A percentile compares a stretch with the other conserved stretches of the same genome.
Conservation (phyloP, 2,113 vertebrate genomes). For the Orientallactaga bullata region DNA sequence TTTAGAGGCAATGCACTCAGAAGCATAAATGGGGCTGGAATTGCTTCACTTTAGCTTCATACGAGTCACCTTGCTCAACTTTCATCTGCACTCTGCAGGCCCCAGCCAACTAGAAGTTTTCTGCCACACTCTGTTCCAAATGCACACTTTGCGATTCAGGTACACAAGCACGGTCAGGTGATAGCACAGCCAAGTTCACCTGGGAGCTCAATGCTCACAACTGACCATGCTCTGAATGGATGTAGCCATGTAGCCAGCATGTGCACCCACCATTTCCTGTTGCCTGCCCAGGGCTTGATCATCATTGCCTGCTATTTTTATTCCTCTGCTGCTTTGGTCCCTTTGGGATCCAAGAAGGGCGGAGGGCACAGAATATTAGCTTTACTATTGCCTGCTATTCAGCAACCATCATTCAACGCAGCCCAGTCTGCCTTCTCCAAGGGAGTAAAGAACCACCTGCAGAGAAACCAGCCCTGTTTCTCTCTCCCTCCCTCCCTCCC, state of each 20-base stretch:
- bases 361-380: not conserved
- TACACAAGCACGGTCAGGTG: not conserved
- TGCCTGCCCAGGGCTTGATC: not conserved
- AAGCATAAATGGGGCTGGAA: not conserved
- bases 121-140: not conserved
- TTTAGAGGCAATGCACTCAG: not conserved
- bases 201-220: not conserved
- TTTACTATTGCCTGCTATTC: not conserved
- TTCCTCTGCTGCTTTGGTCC: not conserved
- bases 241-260: constrained; percentile 1
- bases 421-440: not conserved
- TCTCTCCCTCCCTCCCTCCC: too few relatives aligned
- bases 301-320: not conserved
- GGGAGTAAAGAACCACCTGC: not conserved
- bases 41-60: not conserved
- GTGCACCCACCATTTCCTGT: not conserved
- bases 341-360: not conserved
- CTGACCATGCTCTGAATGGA: not conserved
- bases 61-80: not conserved
- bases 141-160: not conserved
- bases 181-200: not conserved
- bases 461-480: not conserved
- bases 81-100: not conserved
- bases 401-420: not conserved
- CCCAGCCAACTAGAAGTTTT: not conserved